A percentile compares a stretch with the other conserved stretches of the same genome.
Conservation (phyloP, 1,140 invertebrate species). For the Zaprionus ornatus region DNA sequence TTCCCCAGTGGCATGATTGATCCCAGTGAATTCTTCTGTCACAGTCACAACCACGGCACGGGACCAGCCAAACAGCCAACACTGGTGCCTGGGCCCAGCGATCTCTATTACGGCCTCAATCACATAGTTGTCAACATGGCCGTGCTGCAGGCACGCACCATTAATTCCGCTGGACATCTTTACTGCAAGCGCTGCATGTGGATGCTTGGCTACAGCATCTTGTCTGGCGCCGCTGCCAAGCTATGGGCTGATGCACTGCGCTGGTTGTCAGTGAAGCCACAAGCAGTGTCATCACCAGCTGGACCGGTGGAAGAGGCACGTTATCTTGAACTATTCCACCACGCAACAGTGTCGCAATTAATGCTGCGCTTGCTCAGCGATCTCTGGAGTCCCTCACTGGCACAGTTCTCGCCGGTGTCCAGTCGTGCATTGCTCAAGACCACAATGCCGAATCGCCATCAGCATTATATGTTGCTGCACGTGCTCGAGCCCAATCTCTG, state of each 20-base stretch:
- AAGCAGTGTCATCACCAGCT: not conserved
- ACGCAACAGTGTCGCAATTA: constrained; percentile 50
- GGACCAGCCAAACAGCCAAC: not conserved
- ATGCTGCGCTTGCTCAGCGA: constrained; percentile 43
- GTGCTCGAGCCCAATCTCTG: constrained; percentile 64
- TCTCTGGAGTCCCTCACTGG: constrained; percentile 44
- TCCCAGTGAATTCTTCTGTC: constrained; percentile 76
- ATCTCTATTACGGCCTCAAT: constrained; percentile 74
- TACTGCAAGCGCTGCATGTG: constrained; percentile 70
- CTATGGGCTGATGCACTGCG: constrained; percentile 68
- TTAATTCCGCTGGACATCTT: constrained; percentile 43
- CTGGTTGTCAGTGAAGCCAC: not conserved
- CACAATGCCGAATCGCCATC: constrained; percentile 49
- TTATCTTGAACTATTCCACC: constrained; percentile 27
- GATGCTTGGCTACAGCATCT: constrained; percentile 51
- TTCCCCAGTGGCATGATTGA: constrained; percentile 70
- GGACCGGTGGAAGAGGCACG: not conserved
- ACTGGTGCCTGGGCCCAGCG: constrained; percentile 43
- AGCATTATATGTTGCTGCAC: constrained; percentile 64
- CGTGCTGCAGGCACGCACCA: constrained; percentile 1
- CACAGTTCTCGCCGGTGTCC: constrained; percentile 27
- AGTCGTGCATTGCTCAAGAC: constrained; percentile 50
- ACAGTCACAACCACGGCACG: constrained; percentile 40
- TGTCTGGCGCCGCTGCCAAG: constrained; percentile 55
- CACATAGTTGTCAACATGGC: constrained; percentile 56